Percentiles rank a stretch among this genome's conserved stretches.
These are phyloP conservation scores for Eueides isabella DNA, from an alignment of 1,140 invertebrate species.

Conservation along the genomic window DNA sequence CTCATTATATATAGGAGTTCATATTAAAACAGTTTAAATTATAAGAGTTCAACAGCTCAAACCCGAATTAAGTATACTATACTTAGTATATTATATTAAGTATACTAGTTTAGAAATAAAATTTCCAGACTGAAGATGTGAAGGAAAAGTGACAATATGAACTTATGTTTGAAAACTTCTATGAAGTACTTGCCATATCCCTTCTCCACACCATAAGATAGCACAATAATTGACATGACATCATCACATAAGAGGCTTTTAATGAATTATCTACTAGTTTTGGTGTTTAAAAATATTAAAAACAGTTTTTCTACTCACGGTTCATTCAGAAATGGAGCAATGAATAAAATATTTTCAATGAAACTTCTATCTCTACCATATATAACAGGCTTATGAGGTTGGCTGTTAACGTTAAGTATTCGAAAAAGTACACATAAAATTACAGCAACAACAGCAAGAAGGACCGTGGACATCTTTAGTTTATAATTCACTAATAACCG, in stretches of 20 bases:
- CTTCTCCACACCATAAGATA: constrained; percentile 1
- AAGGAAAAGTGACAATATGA: not conserved
- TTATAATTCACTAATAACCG: constrained; percentile 36
- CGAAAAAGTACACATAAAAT: constrained; percentile 91
- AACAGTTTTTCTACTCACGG: constrained; percentile 85
- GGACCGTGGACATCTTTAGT: constrained; percentile 86
- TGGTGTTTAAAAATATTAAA: not conserved
- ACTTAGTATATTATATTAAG: too few species aligned
- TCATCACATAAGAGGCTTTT: constrained; percentile 38
- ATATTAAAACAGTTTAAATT: too few species aligned
- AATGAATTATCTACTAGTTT: not conserved
- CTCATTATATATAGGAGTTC: too few species aligned
- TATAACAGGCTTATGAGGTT: constrained; percentile 88
- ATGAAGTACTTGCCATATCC: not conserved
- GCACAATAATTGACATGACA: constrained; percentile 12
- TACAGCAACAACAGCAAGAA: constrained; percentile 89
- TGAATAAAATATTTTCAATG: constrained; percentile 88
- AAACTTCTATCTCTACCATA: constrained; percentile 89
- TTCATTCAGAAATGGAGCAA: constrained; percentile 88
- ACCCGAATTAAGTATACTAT: not conserved
- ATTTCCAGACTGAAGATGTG: not conserved
- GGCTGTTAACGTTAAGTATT: constrained; percentile 91
- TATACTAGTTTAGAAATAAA: too few species aligned
- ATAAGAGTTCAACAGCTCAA: too few species aligned
- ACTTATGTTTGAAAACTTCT: not conserved